These are phyloP conservation scores for Pyrgilauda ruficollis DNA, from an alignment of 2,113 vertebrate genomes.

Conservation along the genomic window DNA sequence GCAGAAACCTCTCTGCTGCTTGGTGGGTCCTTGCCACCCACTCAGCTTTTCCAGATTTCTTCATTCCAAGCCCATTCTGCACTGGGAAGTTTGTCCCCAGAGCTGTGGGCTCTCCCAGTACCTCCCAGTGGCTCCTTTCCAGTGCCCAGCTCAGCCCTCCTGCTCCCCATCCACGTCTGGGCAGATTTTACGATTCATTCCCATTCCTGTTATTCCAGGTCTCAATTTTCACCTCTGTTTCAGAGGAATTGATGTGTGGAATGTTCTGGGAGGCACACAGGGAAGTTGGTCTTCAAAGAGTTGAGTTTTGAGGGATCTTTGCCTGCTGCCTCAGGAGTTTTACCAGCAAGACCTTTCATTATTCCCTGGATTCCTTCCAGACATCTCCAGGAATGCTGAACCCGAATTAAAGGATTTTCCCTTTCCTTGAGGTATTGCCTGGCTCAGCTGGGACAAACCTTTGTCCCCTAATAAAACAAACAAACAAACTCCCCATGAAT, in stretches of 20 bases:
- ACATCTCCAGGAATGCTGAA: background rate
- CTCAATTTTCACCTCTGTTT: background rate
- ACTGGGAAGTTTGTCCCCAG: background rate
- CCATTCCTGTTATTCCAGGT: background rate
- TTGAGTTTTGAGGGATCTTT: background rate
- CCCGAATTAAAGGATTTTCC: background rate
- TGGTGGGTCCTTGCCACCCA: background rate
- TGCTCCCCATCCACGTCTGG: background rate
- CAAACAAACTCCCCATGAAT: background rate
- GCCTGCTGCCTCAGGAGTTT: background rate
- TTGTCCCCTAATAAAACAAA: background rate
- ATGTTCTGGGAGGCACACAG: background rate
- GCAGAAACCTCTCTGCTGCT: background rate
- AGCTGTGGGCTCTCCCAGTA: background rate
- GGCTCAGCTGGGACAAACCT: background rate
- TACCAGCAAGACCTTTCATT: background rate
- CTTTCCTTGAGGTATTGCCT: background rate
- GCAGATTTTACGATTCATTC: background rate
- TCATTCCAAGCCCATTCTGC: background rate
- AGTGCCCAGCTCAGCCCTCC: background rate
- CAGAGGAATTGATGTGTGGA: accelerated
- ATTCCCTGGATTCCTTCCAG: background rate
- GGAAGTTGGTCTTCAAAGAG: background rate
- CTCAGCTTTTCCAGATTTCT: background rate
- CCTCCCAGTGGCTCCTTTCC: background rate